Base-by-base conservation (phyloP, 2,113 vertebrate genomes). In the Chascanopsetta lugubris region DNA sequence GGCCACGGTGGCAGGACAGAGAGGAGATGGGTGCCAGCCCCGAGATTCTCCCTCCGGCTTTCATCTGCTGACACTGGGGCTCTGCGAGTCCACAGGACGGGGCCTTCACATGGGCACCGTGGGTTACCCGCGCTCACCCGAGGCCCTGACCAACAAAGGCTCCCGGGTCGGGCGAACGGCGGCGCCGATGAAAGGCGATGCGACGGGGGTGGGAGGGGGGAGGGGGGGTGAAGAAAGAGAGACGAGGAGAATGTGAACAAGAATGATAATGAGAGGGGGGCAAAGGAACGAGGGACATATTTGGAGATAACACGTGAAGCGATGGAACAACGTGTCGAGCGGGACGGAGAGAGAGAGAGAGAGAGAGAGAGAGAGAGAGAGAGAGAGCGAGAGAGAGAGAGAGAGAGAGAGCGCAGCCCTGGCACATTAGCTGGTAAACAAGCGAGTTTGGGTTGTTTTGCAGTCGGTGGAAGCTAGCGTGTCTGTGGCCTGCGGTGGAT, bases 21-120 rank as follows among this genome's bases (percentile, higher is more conserved):
- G n/a, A 45, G 83, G 77, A 90, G 88, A 91, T 91, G 91, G 84
- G 87, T 88, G 92, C 89, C 90, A 91, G 90, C 87, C 82, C 86
- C 81, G n/a, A 87, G 76, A 88, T 88, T 84, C 82, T 82, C 80
- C 64, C 78, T 73, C 74, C 54, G n/a, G 68, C 90, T 92, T 92
- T 92, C 89, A 91, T 93, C 87, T 89, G 36, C 83, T 87, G 84
- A 83, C 87, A 87, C 78, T 79, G 74, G 82, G 79, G 79, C 83
- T 84, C 73, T 36, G 55, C 61, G 74, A 82, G 77, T 88, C 84
- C 83, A 75, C 82, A 87, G 85, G 45, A 34, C 61, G 27, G 79
- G 74, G 82, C 72, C 76, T 82, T 91, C 58, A 79, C 85, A 86
- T 88, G 88, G 89, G 88, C 88, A 90, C 75, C 80, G 47, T n/a